Evolutionary conservation across 2,113 vertebrate species (phyloP), one percentile per base, ranked within the genome.

Genomic region (Parus major): DNA sequence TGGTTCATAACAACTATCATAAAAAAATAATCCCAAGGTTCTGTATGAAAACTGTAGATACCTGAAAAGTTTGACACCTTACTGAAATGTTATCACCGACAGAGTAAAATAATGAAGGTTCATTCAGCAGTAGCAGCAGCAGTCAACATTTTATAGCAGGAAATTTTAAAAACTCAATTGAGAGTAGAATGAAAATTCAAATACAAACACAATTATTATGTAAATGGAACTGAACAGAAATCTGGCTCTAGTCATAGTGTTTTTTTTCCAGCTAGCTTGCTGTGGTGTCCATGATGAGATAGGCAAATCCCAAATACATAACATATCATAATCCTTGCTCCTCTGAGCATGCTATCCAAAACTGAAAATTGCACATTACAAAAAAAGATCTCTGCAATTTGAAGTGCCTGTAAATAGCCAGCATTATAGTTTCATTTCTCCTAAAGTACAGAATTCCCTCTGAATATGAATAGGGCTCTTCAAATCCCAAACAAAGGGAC

Each of bases 391-490:
- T 39, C 60, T 70, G 63, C 84, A 69, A 95, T 92, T 66, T 90
- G 60, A 82, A 88, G 50, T 18, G 75, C 61, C 36, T 85, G 78
- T 66, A 91, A 91, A 90, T 36, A 89, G 70, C 22, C 59, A 83
- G 47, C 72, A 80, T 86, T 94, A 76, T 69, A 65, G 63, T 70
- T 91, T 76, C n/a, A 76, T 91, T 96, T 88, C 63, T 87, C 27
- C 60, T 55, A 19, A 93, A 92, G 63, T 70, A 88, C 35, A 83
- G 92, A 97, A 95, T 93, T 94, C 60, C 47, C 72, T 86, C 44
- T 90, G 75, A 95, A 92, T 90, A 93, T 73, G 71, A 94, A 93
- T 95, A 94, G 68, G n/a, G 56, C 15, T 90, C 35, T 93, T 90
- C 85, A 95, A 85, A 91, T 55, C 82, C 71, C 31, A 85, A 91